Conservation (phyloP, 2,797 vertebrate species). For the Anguilla anguilla region DNA sequence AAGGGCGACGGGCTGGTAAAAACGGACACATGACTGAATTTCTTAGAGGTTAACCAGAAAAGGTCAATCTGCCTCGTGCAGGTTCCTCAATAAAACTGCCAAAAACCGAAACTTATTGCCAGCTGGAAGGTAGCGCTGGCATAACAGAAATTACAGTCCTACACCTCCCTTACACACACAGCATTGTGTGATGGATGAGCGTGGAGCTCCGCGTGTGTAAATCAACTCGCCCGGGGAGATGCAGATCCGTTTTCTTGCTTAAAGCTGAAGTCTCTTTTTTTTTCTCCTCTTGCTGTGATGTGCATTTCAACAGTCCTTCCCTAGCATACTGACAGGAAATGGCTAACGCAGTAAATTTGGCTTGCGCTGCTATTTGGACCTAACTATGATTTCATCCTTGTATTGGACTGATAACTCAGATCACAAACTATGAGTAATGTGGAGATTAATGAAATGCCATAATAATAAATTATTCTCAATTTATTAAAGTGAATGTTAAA, state of each 20-base stretch:
- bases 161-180: slow-evolving; percentile 59
- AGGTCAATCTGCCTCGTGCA: slow-evolving; percentile 26
- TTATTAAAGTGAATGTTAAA: slow-evolving; percentile 56
- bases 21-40: slow-evolving; percentile 29
- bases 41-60: slow-evolving; percentile 20
- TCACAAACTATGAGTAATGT: slow-evolving; percentile 80
- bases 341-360: slow-evolving; percentile 36
- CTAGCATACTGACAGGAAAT: slow-evolving; percentile 74
- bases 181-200: slow-evolving; percentile 72
- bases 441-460: slow-evolving; percentile 68
- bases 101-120: slow-evolving; percentile 10
- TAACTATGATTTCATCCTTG: slow-evolving; percentile 75
- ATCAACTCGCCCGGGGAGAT: slow-evolving; percentile 41
- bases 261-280: slow-evolving; percentile 5
- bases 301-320: slow-evolving; percentile 22
- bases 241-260: slow-evolving; percentile 78
- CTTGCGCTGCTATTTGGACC: slow-evolving; percentile 75
- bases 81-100: slow-evolving; percentile 24
- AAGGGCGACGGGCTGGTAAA: neutral
- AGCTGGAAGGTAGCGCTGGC: slow-evolving; percentile 39
- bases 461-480: slow-evolving; percentile 67
- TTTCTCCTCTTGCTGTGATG: neutral
- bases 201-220: slow-evolving; percentile 51
- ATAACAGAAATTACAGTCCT: slow-evolving; percentile 43
- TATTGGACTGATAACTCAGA: slow-evolving; percentile 83